Percentiles rank a stretch among this genome's conserved stretches.
Evolutionary conservation across 1,140 invertebrate species (phyloP).

Genomic region (Camponotus floridanus): DNA sequence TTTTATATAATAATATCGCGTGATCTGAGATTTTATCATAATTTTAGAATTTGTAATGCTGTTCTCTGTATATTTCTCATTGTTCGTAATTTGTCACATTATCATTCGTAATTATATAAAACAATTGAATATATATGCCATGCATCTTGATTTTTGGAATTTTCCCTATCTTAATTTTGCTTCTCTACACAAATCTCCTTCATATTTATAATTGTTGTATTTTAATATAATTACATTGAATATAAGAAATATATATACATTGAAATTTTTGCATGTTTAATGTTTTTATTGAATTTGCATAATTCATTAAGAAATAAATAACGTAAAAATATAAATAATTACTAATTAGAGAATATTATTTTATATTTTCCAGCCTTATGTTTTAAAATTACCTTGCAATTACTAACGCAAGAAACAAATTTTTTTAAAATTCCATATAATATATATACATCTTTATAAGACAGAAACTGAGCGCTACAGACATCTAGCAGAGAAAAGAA

Average conservation of each 20-base stretch:
- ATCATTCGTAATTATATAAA: slow-evolving; percentile 57
- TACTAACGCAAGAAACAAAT: too few relatives aligned
- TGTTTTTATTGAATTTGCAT: not conserved
- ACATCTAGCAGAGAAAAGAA: slow-evolving; percentile 8
- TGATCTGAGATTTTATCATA: slow-evolving; percentile 28
- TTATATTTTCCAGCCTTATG: not conserved
- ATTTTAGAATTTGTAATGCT: slow-evolving; percentile 23
- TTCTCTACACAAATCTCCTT: not conserved
- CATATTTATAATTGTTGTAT: not conserved
- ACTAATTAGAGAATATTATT: not conserved
- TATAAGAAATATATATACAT: not conserved
- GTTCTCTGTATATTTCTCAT: slow-evolving; percentile 41
- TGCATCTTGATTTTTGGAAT: not conserved
- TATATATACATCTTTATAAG: not conserved
- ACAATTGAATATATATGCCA: slow-evolving; percentile 36
- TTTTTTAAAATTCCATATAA: too few relatives aligned
- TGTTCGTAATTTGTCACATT: slow-evolving; percentile 50
- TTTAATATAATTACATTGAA: not conserved
- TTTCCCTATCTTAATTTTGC: not conserved
- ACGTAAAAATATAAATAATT: not conserved
- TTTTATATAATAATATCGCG: not conserved
- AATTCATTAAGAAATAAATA: not conserved
- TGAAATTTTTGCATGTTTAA: not conserved
- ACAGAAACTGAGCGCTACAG: not conserved
- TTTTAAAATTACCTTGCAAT: not conserved